Evolutionary conservation across 2,797 vertebrate species (phyloP), one percentile per base, ranked within the genome.

Genomic region (Pipistrellus nathusii): DNA sequence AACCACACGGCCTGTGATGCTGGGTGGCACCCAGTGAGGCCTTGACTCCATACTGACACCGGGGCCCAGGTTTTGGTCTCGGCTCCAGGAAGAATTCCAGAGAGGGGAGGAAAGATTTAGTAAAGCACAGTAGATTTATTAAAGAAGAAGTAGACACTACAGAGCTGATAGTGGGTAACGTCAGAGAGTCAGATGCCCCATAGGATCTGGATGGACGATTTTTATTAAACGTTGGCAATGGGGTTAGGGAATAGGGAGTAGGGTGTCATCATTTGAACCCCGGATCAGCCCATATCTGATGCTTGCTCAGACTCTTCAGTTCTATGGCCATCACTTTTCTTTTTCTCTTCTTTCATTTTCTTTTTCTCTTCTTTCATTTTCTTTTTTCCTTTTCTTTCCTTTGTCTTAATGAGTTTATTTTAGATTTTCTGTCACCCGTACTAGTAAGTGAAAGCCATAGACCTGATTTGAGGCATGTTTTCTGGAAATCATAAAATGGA

Each of bases 371-470:
- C 44, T 44, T 44, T 44, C 10, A 9, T 44, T 44, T 44, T 44
- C 44, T 44, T 44, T 44, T 75, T 59, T 20, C 51, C 6, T 20
- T 53, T 53, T 41, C 75, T 66, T 88, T 77, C 23, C 38, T 48
- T 66, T 55, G 11, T 72, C 55, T 77, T 32, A 78, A n/a, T 15
- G 64, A 81, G 44, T 86, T 87, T 94, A 68, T 88, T 81, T 38
- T 87, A 21, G 41, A 12, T 57, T 95, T 89, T 95, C 91, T 94
- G 44, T n/a, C 77, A 85, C 76, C 75, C 64, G 51, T 21, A 85
- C 76, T 78, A 64, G 57, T 18, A 82, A 87, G 69, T 3, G 7
- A 86, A 93, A 92, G 11, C 44, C 35, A 44, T 75, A 89, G 51
- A 86, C 44, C 84, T 51, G 46, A 68, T 86, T 62, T 48, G 73